These are phyloP conservation scores for Heliconius erato DNA, from an alignment of 2,888 invertebrate genomes.

Conservation along the genomic window DNA sequence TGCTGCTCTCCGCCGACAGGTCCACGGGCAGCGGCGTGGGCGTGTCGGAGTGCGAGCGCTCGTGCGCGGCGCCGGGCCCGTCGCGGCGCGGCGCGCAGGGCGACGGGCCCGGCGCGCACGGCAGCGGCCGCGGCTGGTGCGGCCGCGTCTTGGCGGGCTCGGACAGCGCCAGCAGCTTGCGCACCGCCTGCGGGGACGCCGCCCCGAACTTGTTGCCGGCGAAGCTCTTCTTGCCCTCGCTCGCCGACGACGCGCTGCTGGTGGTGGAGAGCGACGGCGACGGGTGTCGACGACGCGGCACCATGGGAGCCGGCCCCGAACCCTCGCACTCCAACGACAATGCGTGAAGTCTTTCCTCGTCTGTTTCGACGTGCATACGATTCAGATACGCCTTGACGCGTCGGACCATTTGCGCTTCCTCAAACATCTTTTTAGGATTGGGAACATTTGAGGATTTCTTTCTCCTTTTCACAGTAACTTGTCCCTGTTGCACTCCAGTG, in stretches of 20 bases:
- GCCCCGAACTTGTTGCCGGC: slow-evolving; percentile 92
- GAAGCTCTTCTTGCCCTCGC: slow-evolving; percentile 88
- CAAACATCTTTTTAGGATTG: slow-evolving; percentile 99
- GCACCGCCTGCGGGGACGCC: slow-evolving; percentile 98
- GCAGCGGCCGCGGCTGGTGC: slow-evolving; percentile 91
- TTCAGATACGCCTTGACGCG: slow-evolving; percentile 98
- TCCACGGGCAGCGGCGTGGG: slow-evolving; percentile 94
- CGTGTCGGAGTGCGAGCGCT: slow-evolving; percentile 95
- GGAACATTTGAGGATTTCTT: slow-evolving; percentile 96
- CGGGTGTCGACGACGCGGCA: slow-evolving; percentile 92
- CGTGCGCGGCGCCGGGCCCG: slow-evolving; percentile 90
- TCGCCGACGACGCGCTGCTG: slow-evolving; percentile 95
- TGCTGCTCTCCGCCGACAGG: slow-evolving; percentile 97
- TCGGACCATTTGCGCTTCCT: slow-evolving; percentile 99
- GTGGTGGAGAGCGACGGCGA: slow-evolving; percentile 97
- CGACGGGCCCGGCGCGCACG: slow-evolving; percentile 86
- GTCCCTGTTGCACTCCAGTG: slow-evolving; percentile 89
- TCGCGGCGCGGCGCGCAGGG: slow-evolving; percentile 87
- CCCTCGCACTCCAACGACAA: slow-evolving; percentile 96
- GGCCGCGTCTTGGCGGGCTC: slow-evolving; percentile 95
- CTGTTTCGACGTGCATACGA: slow-evolving; percentile 95
- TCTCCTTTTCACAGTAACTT: slow-evolving; percentile 94
- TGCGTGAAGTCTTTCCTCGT: slow-evolving; percentile 95
- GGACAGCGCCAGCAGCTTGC: slow-evolving; percentile 96
- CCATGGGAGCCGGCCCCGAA: slow-evolving; percentile 86